Conservation (phyloP, 2,113 vertebrate genomes). For the Helogale parvula region DNA sequence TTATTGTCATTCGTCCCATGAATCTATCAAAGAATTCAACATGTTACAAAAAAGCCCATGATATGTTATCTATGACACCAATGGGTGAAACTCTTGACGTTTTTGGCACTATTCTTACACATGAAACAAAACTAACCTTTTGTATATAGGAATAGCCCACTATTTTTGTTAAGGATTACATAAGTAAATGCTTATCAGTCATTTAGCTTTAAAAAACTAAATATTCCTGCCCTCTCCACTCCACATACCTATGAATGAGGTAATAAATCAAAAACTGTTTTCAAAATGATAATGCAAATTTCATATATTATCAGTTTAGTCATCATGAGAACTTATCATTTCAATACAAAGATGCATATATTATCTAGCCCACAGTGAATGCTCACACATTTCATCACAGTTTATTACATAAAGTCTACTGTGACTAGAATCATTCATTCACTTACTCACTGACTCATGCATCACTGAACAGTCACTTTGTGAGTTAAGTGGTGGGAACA, state of each 20-base stretch:
- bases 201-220: conserved; percentile 10
- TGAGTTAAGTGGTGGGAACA: background rate
- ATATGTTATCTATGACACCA: background rate
- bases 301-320: background rate
- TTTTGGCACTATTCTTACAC: background rate
- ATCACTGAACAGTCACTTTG: background rate
- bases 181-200: conserved; percentile 4
- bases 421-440: background rate
- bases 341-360: conserved; percentile 1
- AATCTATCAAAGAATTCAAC: conserved; percentile 87
- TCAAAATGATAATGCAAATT: conserved; percentile 20
- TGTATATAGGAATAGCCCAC: background rate
- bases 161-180: conserved; percentile 20
- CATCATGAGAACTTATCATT: background rate
- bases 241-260: background rate
- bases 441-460: background rate
- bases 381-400: background rate
- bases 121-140: conserved; percentile 26
- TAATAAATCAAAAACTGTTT: conserved; percentile 48
- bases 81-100: background rate
- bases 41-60: conserved; percentile 62
- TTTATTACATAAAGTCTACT: conserved; percentile 33
- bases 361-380: conserved; percentile 37
- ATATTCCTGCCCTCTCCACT: background rate
- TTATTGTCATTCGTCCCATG: conserved; percentile 95